Evolutionary conservation across 2,888 invertebrate species (phyloP), one percentile per base, ranked within the genome.

Genomic region (Celastrina argiolus): DNA sequence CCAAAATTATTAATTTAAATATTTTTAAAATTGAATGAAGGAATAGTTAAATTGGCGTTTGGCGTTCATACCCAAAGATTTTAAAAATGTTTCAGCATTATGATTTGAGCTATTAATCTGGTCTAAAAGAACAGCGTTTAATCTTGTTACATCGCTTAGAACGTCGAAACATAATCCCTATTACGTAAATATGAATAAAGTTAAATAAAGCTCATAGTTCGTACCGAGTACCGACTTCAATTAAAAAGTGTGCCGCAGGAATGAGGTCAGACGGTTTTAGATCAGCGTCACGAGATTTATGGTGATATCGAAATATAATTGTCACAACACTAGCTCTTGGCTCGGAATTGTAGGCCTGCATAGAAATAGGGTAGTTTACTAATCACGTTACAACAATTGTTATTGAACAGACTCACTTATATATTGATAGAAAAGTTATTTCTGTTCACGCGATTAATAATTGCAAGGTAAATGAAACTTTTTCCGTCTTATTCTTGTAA

Each of bases 121-220:
- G 18, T 45, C 7, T 18, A 18, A 45, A 45, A 45, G 45, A 45
- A 18, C 45, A 51, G 51, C 12, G 16, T 18, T 26, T 26, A 51
- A 51, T 26, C 6, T 51, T 5, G 22, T 26, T 51, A 51, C 14
- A 51, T 51, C 22, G 8, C 36, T 2, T 51, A 18, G 10, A 10
- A 31, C 7, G 22, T 2, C 10, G 8, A 22, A 51, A 51, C 22
- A 51, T 45, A 45, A 45, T 22, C 12, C 14, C 22, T 51, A 26
- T 51, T 51, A 51, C 51, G 51, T 51, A 51, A 51, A 22, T 51
- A 26, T 51, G 51, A 51, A 26, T 51, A 51, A 26, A 22, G 51
- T 51, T 51, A 26, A 51, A 22, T 51, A 22, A 22, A 26, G 51
- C 14, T 51, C 22, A n/a, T n/a, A n/a, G n/a, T n/a, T n/a, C n/a